Conservation (phyloP, 2,888 invertebrate species). For the Taenaris catops region DNA sequence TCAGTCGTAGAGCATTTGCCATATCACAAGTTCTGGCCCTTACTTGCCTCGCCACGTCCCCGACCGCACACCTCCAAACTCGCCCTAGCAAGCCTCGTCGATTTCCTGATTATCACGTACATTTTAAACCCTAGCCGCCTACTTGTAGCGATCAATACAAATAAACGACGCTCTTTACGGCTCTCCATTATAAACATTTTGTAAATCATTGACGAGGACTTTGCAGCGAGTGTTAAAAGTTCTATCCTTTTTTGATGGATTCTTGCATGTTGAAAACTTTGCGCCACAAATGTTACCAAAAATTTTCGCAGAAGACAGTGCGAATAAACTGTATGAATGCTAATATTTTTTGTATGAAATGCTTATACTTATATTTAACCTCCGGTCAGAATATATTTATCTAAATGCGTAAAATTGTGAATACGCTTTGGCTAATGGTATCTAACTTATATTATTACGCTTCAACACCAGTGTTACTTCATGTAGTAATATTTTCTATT, state of each 20-base stretch:
- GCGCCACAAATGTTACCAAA: no score
- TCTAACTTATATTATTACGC: background rate
- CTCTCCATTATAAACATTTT: background rate
- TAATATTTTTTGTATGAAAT: background rate
- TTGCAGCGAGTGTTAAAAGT: slow-evolving; percentile 3
- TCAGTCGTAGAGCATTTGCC: slow-evolving; percentile 77
- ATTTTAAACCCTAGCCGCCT: slow-evolving; percentile 1
- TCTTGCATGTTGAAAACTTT: slow-evolving; percentile 11
- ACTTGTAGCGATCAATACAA: background rate
- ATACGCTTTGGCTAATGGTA: background rate
- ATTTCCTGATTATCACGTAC: slow-evolving; percentile 1
- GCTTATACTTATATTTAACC: background rate
- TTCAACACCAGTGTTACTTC: background rate
- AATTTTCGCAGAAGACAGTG: no score
- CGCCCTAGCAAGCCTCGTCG: slow-evolving; percentile 26
- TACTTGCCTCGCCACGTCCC: slow-evolving; percentile 24
- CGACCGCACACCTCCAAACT: slow-evolving; percentile 27
- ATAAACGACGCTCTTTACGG: background rate
- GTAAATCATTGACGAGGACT: slow-evolving; percentile 4
- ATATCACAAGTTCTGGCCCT: slow-evolving; percentile 79
- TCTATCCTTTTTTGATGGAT: slow-evolving; percentile 1
- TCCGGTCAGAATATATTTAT: background rate
- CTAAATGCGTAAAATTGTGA: no score
- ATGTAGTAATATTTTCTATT: background rate
- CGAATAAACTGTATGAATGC: no score